phyloP scores from a whole-genome alignment of 1,140 invertebrate genomes.

The Ephestia elutella region DNA sequence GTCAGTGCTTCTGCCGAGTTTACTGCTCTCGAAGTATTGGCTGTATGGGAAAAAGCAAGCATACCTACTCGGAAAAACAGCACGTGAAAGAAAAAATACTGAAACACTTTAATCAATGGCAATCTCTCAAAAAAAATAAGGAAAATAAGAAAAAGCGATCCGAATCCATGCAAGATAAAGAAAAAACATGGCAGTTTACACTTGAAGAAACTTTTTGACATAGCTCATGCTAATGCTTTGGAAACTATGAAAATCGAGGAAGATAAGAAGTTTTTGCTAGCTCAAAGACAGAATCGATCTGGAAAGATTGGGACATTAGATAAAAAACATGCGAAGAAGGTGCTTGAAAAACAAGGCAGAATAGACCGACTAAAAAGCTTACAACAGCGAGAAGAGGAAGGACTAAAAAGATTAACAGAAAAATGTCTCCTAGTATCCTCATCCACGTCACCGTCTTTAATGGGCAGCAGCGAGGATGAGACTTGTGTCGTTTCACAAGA shows the following conservation, averaged over 20 bases:
- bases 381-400: no score
- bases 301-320: slow-evolving; percentile 7
- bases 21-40: slow-evolving; percentile 23
- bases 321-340: slow-evolving; percentile 6
- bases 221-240: slow-evolving; percentile 27
- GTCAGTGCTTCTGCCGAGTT: slow-evolving; percentile 23
- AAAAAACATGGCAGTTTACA: slow-evolving; percentile 23
- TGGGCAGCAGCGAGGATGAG: no score
- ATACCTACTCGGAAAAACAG: slow-evolving; percentile 24
- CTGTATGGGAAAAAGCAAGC: slow-evolving; percentile 27
- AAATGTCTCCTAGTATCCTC: no score
- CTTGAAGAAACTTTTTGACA: slow-evolving; percentile 32
- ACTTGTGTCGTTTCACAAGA: no score
- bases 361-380: no score
- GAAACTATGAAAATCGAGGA: slow-evolving; percentile 30
- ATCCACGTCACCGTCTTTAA: no score
- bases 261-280: slow-evolving; percentile 30
- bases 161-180: slow-evolving; percentile 19
- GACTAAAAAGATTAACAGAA: no score
- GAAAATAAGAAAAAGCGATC: slow-evolving; percentile 22
- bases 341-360: no score
- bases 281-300: slow-evolving; percentile 21
- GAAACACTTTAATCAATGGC: slow-evolving; percentile 25
- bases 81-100: slow-evolving; percentile 30
- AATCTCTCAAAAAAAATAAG: slow-evolving; percentile 30